A percentile compares a stretch with the other conserved stretches of the same genome.
Conservation (phyloP, 2,113 vertebrate species). For the Nibea albiflora region DNA sequence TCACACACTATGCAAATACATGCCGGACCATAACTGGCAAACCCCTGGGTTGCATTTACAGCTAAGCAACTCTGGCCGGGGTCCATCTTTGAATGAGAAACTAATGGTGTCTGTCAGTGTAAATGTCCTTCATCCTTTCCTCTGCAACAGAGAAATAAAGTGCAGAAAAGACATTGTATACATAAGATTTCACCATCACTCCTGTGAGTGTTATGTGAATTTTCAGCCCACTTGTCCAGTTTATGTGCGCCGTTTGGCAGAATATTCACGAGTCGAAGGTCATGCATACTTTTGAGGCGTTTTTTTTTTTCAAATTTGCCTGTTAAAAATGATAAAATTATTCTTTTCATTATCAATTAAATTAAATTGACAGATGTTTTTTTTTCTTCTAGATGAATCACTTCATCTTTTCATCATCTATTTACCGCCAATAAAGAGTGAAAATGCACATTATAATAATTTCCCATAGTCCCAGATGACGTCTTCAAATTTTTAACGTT, state of each 20-base stretch:
- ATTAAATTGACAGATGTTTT: background rate
- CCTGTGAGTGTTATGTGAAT: background rate
- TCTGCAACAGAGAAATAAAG: conserved; percentile 4
- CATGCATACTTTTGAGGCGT: too few relatives aligned
- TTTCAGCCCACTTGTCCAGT: background rate
- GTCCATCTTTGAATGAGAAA: conserved; percentile 42
- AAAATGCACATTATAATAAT: background rate
- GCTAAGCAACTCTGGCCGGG: conserved; percentile 28
- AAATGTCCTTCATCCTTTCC: conserved; percentile 16
- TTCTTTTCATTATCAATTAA: background rate
- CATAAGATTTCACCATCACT: background rate
- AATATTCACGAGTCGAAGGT: too few relatives aligned
- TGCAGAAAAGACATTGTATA: background rate
- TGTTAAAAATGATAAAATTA: background rate
- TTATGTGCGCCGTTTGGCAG: background rate
- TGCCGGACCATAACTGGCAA: conserved; percentile 29
- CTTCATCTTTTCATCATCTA: background rate
- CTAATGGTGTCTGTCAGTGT: conserved; percentile 29
- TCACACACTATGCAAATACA: conserved; percentile 11
- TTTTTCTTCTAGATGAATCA: background rate
- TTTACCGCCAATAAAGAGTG: background rate
- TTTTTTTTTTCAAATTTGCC: background rate
- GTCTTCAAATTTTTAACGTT: background rate
- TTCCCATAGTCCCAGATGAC: background rate
- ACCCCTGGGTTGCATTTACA: conserved; percentile 47